Evolutionary conservation across 2,888 invertebrate species (phyloP), one percentile per base, ranked within the genome.

Genomic region (Drosophila crucigera): DNA sequence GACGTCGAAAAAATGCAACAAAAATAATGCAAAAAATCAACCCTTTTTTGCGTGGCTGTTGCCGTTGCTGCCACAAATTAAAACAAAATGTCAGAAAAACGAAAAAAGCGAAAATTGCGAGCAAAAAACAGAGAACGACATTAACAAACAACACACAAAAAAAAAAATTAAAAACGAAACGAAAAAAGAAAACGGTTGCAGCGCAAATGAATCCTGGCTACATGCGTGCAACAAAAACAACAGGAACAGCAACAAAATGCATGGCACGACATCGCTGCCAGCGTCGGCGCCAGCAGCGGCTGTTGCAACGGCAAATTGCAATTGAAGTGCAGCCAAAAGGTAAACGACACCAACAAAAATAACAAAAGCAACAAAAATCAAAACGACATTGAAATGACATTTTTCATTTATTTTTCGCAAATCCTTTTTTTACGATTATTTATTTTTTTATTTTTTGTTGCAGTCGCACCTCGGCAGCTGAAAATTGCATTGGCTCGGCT

Each of bases 381-480:
- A 81, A 82, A 78, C 91, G 89, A 90, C 91, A 91, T 92, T 91
- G 90, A 92, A 92, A 91, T 87, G 89, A 90, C 89, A 90, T 88
- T 91, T 91, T 86, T 82, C 85, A 84, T 87, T 82, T 81, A 80
- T 83, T 86, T 90, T 80, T 73, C 47, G 35, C 69, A 70, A 74
- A 55, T 71, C 65, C 68, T 68, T 70, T 58, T 74, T 63, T 31
- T n/a, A 14, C 41, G 31, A 30, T 11, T 30, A 9, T 4, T 16
- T 28, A 30, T n/a, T n/a, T n/a, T 30, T n/a, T n/a, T 39, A 14
- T n/a, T n/a, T 30, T 14, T 28, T 25, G 33, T 49, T 63, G 68
- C 49, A 28, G 58, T 14, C 11, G 37, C 41, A 39, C 50, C 49
- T n/a, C 14, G 1, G 14, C 22, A 25, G 16, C 33, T 37, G 28